phyloP scores from a whole-genome alignment of 2,797 vertebrate genomes.

The Anomalospiza imberbis region DNA sequence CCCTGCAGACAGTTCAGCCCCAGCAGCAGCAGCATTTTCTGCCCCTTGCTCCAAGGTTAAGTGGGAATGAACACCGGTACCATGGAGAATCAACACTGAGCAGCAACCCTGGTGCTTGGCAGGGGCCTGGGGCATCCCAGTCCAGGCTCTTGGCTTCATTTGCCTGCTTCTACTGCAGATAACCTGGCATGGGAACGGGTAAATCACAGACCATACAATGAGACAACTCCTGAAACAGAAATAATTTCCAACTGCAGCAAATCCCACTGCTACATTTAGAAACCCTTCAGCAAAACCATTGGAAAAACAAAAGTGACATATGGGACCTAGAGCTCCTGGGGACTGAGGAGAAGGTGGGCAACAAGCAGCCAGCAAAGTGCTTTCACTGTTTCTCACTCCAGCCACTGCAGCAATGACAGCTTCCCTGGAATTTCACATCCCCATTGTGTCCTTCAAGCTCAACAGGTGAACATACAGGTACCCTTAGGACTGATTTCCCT shows the following conservation, averaged over 20 bases:
- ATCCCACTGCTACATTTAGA: not conserved
- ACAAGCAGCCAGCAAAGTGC: not conserved
- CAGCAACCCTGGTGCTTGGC: not conserved
- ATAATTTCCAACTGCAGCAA: not conserved
- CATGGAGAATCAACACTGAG: not conserved
- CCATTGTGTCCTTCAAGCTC: not conserved
- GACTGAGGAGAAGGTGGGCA: not conserved
- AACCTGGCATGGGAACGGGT: not conserved
- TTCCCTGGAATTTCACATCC: not conserved
- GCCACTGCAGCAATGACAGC: not conserved
- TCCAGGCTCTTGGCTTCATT: not conserved
- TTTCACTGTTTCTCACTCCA: not conserved
- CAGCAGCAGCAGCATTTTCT: not conserved
- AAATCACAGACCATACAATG: not conserved
- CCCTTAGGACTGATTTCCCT: not conserved
- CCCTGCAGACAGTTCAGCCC: not conserved
- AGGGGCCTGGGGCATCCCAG: not conserved
- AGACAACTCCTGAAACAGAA: not conserved
- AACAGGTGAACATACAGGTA: not conserved
- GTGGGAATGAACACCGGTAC: no score
- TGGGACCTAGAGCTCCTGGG: not conserved
- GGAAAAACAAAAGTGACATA: not conserved
- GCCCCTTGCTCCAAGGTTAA: not conserved
- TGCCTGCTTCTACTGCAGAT: not conserved
- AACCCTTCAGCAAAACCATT: not conserved